Evolutionary conservation across 1,140 invertebrate species (phyloP).

Genomic region (Polyergus mexicanus): DNA sequence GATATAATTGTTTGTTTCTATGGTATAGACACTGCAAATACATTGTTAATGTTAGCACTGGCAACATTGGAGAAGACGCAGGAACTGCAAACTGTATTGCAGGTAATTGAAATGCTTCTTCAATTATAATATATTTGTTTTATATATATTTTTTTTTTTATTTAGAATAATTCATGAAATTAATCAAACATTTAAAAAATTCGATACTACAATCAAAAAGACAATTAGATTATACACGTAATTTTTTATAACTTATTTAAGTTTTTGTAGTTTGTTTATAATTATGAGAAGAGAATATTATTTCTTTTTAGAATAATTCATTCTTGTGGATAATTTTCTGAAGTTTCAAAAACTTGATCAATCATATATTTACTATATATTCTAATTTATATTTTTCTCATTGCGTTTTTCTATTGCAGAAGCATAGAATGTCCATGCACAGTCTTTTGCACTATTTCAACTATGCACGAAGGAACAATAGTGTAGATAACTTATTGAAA

Average conservation of each 20-base stretch:
- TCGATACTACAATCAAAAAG: background rate
- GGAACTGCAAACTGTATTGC: conserved; percentile 59
- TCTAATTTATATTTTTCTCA: background rate
- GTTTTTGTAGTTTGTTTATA: background rate
- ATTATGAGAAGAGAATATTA: background rate
- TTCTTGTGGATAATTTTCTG: background rate
- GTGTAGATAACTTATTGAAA: conserved; percentile 31
- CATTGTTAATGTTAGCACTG: conserved; percentile 79
- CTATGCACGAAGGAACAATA: conserved; percentile 74
- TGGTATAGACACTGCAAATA: conserved; percentile 77
- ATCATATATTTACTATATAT: background rate
- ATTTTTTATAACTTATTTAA: background rate
- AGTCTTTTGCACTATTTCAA: background rate
- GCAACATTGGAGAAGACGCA: conserved; percentile 35
- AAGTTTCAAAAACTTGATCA: background rate
- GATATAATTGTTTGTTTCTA: conserved; percentile 82
- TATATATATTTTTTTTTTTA: background rate
- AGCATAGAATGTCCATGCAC: conserved; percentile 81
- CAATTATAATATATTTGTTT: background rate
- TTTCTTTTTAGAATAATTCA: background rate
- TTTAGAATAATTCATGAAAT: background rate
- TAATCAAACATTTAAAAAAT: background rate
- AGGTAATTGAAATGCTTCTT: conserved; percentile 51
- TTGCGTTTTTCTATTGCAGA: conserved; percentile 55
- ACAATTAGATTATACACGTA: background rate